Evolutionary conservation across 2,888 invertebrate species (phyloP), one percentile per base, ranked within the genome.

Genomic region (Amblyteles armatorius): DNA sequence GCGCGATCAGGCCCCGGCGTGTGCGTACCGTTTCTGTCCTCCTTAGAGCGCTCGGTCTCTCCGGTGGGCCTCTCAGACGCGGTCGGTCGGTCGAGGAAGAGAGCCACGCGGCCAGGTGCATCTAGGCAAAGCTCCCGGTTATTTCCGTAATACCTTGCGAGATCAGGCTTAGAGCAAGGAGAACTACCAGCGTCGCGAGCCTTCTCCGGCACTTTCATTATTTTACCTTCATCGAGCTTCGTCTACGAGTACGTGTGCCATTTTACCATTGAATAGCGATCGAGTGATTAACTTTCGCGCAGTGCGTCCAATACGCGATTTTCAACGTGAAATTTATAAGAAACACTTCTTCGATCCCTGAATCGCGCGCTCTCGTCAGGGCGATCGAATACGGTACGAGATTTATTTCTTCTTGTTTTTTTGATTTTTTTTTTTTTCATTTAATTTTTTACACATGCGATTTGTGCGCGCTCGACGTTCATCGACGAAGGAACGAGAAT

Each of bases 11-110:
- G 77, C 79, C 90, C 90, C 91, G 73, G 74, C 79, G 57, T 76
- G 91, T 93, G 93, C 93, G 93, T 93, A 93, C 93, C 93, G 93
- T 93, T 87, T 92, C 92, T 93, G 93, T 93, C 93, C 93, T 93
- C 93, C 93, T 93, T 93, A 92, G 91, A 90, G 89, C 90, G 88
- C 88, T 89, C 89, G 87, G 79, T 84, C 89, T 85, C 84, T 88
- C 90, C 89, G 89, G 85, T 88, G 85, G 92, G 90, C 91, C 89
- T 90, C 91, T 92, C 92, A 91, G 93, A 92, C 92, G 92, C 91
- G 89, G 90, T 92, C 92, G 92, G 91, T 92, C 93, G 91, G 89
- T 88, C 89, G 91, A 91, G 91, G 92, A 93, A 93, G 92, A 93
- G 90, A 93, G 91, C 91, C 89, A 90, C 92, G 86, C 88, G 89